These are phyloP conservation scores for Lepidurus arcticus DNA, from an alignment of 1,140 invertebrate species.

Conservation along the genomic window DNA sequence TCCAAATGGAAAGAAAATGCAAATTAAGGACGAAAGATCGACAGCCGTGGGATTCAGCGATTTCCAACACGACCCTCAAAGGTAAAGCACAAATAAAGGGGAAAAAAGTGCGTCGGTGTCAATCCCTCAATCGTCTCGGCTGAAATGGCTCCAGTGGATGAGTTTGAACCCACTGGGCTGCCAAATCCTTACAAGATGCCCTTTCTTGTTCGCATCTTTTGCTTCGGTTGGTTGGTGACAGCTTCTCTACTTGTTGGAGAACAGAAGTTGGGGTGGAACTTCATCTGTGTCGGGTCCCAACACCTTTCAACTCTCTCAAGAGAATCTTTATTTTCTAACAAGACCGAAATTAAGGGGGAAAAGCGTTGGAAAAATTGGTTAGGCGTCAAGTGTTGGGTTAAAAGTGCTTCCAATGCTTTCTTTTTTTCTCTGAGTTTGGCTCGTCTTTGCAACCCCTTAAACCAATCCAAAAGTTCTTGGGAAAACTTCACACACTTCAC, in stretches of 20 bases:
- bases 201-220: slow-evolving; percentile 7
- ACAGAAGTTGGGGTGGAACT: background rate
- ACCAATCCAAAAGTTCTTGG: background rate
- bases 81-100: background rate
- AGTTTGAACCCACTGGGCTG: background rate
- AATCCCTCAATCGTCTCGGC: background rate
- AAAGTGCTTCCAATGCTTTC: background rate
- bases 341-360: background rate
- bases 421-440: background rate
- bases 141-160: background rate
- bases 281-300: background rate
- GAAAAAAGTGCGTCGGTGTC: background rate
- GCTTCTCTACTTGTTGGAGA: background rate
- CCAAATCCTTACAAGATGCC: background rate
- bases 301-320: background rate
- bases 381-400: background rate
- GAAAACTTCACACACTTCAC: slow-evolving; percentile 21
- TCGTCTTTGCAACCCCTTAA: background rate
- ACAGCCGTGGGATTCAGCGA: background rate
- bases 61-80: background rate
- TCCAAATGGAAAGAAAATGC: background rate
- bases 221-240: background rate
- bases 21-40: slow-evolving; percentile 7
- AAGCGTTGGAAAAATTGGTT: background rate
- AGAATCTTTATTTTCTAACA: background rate